Base-by-base conservation (phyloP, 2,797 vertebrate genomes). In the Mustela erminea region DNA sequence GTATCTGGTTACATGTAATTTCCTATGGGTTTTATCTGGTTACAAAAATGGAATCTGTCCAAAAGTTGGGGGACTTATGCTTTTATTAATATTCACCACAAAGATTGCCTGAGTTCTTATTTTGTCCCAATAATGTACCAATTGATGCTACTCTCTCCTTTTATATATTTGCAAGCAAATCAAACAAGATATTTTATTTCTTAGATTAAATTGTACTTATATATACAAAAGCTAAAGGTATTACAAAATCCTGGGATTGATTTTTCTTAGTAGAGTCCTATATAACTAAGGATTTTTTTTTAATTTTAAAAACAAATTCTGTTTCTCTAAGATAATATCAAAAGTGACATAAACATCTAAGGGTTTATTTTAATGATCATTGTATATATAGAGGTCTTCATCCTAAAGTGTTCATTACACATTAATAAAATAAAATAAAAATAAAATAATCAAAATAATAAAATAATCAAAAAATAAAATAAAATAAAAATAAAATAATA, bases 31-130 rank as follows among this genome's bases (percentile, higher is more conserved):
- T 93, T 32, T 96, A 78, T 60, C 77, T 52, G 68, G 88, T 93
- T 90, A 89, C 77, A 95, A 96, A 94, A 95, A 97, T 58, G n/a
- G 81, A 86, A 77, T 98, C 93, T 98, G 32, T 41, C 92, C 87
- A 75, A 46, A 62, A 87, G 54, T 13, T 85, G 66, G 84, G 92
- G 87, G 72, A 74, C 96, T 98, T 88, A n/a, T 35, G 18, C 5
- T 6, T 68, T 87, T 80, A 78, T 62, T 78, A 84, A 32, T 41
- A 72, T 43, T 93, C 35, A 41, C 90, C 18, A 92, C 95, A 97
- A 93, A 92, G 87, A 97, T 92, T 96, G 96, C 1, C 23, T 95
- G 74, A 92, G 97, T 98, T 95, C 6, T 74, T 86, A n/a, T 89
- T 97, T 95, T 94, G 18, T 68, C 38, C 38, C 72, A 43, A 32